Base-by-base conservation (phyloP, 2,797 vertebrate genomes). In the Sebastes variabilis region DNA sequence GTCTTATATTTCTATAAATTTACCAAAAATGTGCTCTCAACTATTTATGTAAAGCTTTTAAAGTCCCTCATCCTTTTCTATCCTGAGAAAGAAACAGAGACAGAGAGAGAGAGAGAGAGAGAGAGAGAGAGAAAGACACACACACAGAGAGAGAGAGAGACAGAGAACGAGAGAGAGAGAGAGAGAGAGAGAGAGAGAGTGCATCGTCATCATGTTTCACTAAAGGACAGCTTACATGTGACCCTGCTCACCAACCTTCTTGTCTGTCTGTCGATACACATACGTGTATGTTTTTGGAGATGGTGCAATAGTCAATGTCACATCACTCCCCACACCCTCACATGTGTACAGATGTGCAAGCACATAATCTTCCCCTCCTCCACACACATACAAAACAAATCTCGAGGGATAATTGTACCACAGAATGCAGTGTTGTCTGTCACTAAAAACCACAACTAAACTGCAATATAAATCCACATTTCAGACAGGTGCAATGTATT, bases 191-290 rank as follows among this genome's bases (percentile, higher is more conserved):
- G 4, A 66, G 34, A 13, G 22, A 5, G 36, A 80, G 38, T 95
- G 96, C 97, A 95, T 95, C 93, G 94, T 97, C 96, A 97, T 97
- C 96, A 97, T 95, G 96, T 97, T 96, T 97, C 95, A 95, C 93
- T 96, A 80, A 85, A 86, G 80, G 84, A 81, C 95, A 94, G 93
- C 96, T 96, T 95, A 96, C 95, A 96, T 96, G 95, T 96, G 96
- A 97, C 87, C 83, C 87, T 60, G 66, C 75, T 75, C 71, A 65
- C 79, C 77, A 52, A 82, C 80, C 83, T 79, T 70, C 58, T 80
- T 79, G 77, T 84, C 76, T 79, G 77, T 84, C 76, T 81, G 83
- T 93, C 88, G 84, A 89, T 88, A 91, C 80, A 91, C 80, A 72
- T 96, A 96, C 95, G 95, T 97, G 96, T 96, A 94, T 95, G 96